A percentile compares a stretch with the other conserved stretches of the same genome.
phyloP scores from a whole-genome alignment of 2,797 vertebrate species.

The Numenius phaeopus region DNA sequence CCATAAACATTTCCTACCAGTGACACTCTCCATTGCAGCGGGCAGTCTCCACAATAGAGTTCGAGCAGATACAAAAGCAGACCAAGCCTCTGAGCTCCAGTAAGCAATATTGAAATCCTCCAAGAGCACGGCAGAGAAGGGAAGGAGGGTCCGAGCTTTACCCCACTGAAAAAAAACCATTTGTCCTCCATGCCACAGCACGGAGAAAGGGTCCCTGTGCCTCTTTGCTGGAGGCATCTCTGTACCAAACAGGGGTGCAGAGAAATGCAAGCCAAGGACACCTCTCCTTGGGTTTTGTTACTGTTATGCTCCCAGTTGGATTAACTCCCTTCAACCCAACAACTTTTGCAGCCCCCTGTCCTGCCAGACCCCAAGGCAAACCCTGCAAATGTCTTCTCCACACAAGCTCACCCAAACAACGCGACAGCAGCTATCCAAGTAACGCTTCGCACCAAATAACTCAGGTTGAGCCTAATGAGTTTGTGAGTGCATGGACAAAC shows the following conservation, averaged over 20 bases:
- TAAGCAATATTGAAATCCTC: background rate
- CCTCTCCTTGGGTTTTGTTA: background rate
- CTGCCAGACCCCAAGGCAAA: background rate
- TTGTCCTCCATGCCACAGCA: background rate
- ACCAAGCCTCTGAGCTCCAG: background rate
- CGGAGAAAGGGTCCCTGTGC: accelerated
- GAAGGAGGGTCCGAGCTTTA: background rate
- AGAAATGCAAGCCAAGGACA: background rate
- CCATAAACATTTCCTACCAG: background rate
- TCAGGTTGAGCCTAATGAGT: conserved; percentile 59
- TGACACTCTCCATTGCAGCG: background rate
- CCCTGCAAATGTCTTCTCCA: background rate
- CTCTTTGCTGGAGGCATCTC: background rate
- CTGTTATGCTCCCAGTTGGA: accelerated
- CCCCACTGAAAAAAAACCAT: accelerated
- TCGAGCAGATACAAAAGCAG: background rate
- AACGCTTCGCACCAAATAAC: conserved; percentile 9
- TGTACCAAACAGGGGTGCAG: background rate
- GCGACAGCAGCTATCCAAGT: conserved; percentile 11
- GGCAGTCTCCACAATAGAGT: background rate
- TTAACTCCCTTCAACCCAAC: background rate
- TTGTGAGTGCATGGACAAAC: conserved; percentile 65
- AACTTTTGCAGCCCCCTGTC: background rate
- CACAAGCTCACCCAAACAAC: background rate
- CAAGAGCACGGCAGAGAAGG: background rate